Evolutionary conservation across 2,797 vertebrate species (phyloP), one percentile per base, ranked within the genome.

Genomic region (Euphonia xanthogaster): DNA sequence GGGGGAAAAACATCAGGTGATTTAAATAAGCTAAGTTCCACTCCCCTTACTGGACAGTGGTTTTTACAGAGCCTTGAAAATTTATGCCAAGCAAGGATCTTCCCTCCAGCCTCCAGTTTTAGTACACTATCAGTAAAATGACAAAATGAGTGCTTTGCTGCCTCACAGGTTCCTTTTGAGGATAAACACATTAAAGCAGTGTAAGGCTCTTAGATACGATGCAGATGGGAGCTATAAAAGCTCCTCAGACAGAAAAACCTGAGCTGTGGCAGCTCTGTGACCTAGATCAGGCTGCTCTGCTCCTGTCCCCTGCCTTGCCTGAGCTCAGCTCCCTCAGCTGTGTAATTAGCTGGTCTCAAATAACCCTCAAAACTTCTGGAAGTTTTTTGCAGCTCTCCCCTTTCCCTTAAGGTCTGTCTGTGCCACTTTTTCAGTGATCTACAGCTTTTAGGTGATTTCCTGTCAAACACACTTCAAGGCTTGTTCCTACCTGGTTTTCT

Each of bases 281-380:
- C 95, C 93, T 96, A 86, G 55, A 96, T 96, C 44, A 67, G 66
- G 67, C 67, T 76, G 30, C 77, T 96, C 88, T 82, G 71, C 27
- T 94, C 79, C 90, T 22, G 35, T 88, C 63, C 80, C 80, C 51
- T 87, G 67, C 60, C 50, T 77, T 88, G 74, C 40, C 73, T 73
- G 47, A 81, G 88, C 66, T 90, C 71, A 63, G 77, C 74, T 95
- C 67, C 62, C 37, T 95, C 71, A 78, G 19, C 83, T 92, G 80
- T 92, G 93, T 93, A 90, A 95, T 97, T 96, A 95, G 60, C 60
- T 94, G 42, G 10, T 93, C 77, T 95, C 90, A 94, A 60, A 94
- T 86, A 90, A 72, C 83, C 93, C 88, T 67, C 55, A 82, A 82
- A 94, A 85, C 33, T 91, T 96, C 35, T 3, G 55, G 33, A 90